Evolutionary conservation across 2,113 vertebrate genomes (phyloP).

Genomic region (Procapra przewalskii): DNA sequence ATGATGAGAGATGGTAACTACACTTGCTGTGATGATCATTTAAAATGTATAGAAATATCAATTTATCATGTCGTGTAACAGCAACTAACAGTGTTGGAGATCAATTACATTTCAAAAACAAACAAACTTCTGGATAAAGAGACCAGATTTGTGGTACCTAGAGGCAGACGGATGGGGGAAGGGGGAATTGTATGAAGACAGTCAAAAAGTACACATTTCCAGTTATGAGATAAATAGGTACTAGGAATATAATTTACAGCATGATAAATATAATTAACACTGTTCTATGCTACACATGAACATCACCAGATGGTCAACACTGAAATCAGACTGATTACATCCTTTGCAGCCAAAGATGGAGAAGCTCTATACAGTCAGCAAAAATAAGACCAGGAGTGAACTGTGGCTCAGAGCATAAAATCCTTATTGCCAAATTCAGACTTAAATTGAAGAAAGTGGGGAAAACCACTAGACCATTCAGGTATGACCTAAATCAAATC

Average conservation of each 20-base stretch:
- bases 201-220: background rate
- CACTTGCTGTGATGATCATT: background rate
- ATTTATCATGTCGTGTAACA: background rate
- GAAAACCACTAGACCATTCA: background rate
- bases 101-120: background rate
- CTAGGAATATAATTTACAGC: background rate
- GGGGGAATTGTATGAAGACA: background rate
- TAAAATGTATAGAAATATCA: background rate
- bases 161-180: background rate
- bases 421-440: background rate
- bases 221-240: background rate
- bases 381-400: background rate
- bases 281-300: background rate
- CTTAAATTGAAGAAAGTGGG: background rate
- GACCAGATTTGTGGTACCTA: background rate
- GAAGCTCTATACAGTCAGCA: background rate
- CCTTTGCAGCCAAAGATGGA: background rate
- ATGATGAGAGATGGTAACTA: background rate
- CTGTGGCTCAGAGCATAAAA: background rate
- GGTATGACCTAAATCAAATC: background rate
- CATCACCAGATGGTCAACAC: background rate
- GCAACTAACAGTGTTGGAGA: background rate
- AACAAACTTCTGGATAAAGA: background rate
- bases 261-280: background rate
- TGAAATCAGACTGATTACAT: background rate